These are phyloP conservation scores for Rhodeus uyekii DNA, from an alignment of 2,797 vertebrate species.

Conservation along the genomic window DNA sequence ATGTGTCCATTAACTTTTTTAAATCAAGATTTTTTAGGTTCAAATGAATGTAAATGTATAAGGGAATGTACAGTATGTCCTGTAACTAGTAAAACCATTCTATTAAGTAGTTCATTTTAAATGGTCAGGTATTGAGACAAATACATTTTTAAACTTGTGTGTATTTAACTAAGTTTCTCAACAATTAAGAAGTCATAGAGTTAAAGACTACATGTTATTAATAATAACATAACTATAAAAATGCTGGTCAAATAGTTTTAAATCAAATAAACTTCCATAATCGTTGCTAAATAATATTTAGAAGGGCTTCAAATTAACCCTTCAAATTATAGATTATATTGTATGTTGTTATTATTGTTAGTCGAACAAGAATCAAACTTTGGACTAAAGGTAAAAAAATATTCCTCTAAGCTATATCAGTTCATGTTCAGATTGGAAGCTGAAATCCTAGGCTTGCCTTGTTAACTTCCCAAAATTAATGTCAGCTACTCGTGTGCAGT, in stretches of 20 bases:
- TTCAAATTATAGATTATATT: neutral
- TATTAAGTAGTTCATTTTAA: neutral
- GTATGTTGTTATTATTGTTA: neutral
- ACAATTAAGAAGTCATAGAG: neutral
- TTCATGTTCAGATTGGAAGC: constrained; percentile 1
- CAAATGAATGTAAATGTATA: neutral
- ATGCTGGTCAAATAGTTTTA: neutral
- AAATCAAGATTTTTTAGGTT: neutral
- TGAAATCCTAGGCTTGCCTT: neutral
- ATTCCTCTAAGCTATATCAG: neutral
- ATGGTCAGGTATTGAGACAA: neutral
- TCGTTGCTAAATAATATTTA: neutral
- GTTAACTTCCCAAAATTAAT: constrained; percentile 19
- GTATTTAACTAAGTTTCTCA: neutral
- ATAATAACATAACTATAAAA: neutral
- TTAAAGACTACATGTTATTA: neutral
- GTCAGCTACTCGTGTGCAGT: neutral
- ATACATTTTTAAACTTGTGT: neutral
- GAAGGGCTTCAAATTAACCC: neutral
- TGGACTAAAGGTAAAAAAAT: neutral
- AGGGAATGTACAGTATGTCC: neutral
- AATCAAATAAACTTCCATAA: neutral
- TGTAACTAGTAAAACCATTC: neutral
- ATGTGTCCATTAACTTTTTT: neutral
- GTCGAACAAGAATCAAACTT: neutral